Evolutionary conservation across 2,113 vertebrate species (phyloP).

Genomic region (Psettodes erumei): DNA sequence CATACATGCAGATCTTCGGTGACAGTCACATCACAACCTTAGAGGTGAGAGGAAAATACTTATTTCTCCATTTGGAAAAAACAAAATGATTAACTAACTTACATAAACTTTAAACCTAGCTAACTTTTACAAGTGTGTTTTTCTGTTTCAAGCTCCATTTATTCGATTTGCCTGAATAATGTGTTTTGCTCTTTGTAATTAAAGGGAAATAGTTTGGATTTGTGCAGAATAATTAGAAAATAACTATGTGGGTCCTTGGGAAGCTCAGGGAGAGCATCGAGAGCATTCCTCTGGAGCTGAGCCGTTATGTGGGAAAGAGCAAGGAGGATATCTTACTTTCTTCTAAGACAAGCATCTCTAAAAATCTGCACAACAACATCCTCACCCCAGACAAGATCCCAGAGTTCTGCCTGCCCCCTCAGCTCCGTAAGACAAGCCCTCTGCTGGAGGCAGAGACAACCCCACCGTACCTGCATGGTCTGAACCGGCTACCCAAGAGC

Average conservation of each 20-base stretch:
- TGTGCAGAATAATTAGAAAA: background rate
- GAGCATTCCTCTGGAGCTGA: constrained; percentile 68
- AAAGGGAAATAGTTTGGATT: constrained; percentile 4
- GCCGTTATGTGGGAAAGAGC: constrained; percentile 48
- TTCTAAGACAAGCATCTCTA: constrained; percentile 57
- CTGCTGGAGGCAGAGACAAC: constrained; percentile 23
- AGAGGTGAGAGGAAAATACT: constrained; percentile 53
- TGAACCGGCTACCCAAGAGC: constrained; percentile 15
- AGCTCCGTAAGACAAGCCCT: constrained; percentile 61
- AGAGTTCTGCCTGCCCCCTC: constrained; percentile 83
- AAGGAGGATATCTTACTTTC: constrained; percentile 60
- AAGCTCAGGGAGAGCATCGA: constrained; percentile 70
- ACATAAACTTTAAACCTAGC: background rate
- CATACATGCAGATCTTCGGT: constrained; percentile 18
- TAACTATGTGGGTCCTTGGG: constrained; percentile 75
- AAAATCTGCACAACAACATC: constrained; percentile 77
- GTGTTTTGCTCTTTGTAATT: constrained; percentile 3
- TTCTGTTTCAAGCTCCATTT: constrained; percentile 2
- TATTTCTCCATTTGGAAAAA: constrained; percentile 3
- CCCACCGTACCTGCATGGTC: background rate
- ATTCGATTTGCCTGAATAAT: background rate
- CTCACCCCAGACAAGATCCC: constrained; percentile 84
- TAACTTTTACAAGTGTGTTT: background rate
- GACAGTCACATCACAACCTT: constrained; percentile 8
- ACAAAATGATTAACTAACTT: background rate